Evolutionary conservation across 1,140 invertebrate species (phyloP).

Genomic region (Drosophila carrolli): DNA sequence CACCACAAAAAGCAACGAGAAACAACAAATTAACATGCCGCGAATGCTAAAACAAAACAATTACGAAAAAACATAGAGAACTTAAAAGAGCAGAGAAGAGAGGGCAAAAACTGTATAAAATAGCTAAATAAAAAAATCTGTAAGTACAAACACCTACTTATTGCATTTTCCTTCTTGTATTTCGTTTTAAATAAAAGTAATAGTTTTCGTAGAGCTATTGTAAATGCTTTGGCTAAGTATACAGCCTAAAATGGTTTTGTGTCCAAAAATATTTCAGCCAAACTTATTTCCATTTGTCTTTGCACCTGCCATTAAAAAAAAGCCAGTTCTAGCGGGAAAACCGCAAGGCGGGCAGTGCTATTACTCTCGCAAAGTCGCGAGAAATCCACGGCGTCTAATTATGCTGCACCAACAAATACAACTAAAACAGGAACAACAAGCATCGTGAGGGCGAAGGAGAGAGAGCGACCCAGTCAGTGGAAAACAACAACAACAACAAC

Average conservation of each 20-base stretch:
- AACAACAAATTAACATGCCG: slow-evolving; percentile 48
- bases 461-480: slow-evolving; percentile 31
- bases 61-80: slow-evolving; percentile 36
- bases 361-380: slow-evolving; percentile 27
- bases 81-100: background rate
- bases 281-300: background rate
- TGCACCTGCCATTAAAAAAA: slow-evolving; percentile 4
- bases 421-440: slow-evolving; percentile 7
- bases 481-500: slow-evolving; percentile 2
- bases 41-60: slow-evolving; percentile 55
- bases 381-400: slow-evolving; percentile 39
- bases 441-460: slow-evolving; percentile 8
- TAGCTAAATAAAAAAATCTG: too few relatives aligned
- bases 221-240: too few relatives aligned
- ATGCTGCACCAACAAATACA: slow-evolving; percentile 37
- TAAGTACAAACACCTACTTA: too few relatives aligned
- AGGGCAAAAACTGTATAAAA: too few relatives aligned
- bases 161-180: too few relatives aligned
- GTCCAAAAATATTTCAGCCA: too few relatives aligned
- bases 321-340: slow-evolving; percentile 12
- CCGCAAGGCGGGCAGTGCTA: background rate
- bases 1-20: slow-evolving; percentile 6
- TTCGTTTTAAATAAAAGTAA: too few relatives aligned
- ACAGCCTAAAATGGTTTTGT: too few relatives aligned
- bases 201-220: too few relatives aligned